A percentile compares a stretch with the other conserved stretches of the same genome.
Conservation (phyloP, 1,140 invertebrate species). For the Drosophila pruinosa region DNA sequence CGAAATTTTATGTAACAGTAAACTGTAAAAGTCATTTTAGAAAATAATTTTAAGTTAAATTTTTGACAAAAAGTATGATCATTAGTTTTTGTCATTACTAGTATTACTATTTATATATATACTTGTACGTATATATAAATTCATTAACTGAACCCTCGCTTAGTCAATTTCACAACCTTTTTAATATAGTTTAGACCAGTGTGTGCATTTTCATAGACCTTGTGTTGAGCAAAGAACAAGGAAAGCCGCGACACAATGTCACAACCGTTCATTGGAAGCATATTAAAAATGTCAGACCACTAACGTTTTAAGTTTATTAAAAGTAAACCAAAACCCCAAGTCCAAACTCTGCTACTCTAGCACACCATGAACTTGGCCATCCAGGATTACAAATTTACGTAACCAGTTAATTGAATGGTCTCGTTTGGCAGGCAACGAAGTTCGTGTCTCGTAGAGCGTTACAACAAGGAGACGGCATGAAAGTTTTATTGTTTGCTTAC, state of each 20-base stretch:
- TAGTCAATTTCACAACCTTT: neutral
- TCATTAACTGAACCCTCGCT: too few relatives aligned
- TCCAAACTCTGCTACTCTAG: neutral
- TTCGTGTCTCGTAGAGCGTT: neutral
- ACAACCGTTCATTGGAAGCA: slow-evolving; percentile 24
- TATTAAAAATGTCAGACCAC: slow-evolving; percentile 60
- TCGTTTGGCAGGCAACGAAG: slow-evolving; percentile 2
- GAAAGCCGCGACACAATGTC: slow-evolving; percentile 20
- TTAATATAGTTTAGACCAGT: neutral
- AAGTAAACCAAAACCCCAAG: slow-evolving; percentile 14
- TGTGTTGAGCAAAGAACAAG: slow-evolving; percentile 5
- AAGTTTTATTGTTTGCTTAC: slow-evolving; percentile 79
- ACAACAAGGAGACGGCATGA: slow-evolving; percentile 1
- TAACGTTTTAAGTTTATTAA: slow-evolving; percentile 64
- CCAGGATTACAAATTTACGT: slow-evolving; percentile 69
- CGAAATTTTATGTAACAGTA: too few relatives aligned
- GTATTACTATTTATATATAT: too few relatives aligned
- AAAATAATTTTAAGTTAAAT: too few relatives aligned
- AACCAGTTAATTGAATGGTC: slow-evolving; percentile 57
- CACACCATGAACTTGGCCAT: slow-evolving; percentile 9
- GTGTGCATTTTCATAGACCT: slow-evolving; percentile 7
- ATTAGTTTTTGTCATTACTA: too few relatives aligned
- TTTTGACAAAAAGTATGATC: too few relatives aligned
- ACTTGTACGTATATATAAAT: too few relatives aligned
- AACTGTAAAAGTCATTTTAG: too few relatives aligned